Evolutionary conservation across 1,140 invertebrate genomes (phyloP).

Genomic region (Heliothis subflexa): DNA sequence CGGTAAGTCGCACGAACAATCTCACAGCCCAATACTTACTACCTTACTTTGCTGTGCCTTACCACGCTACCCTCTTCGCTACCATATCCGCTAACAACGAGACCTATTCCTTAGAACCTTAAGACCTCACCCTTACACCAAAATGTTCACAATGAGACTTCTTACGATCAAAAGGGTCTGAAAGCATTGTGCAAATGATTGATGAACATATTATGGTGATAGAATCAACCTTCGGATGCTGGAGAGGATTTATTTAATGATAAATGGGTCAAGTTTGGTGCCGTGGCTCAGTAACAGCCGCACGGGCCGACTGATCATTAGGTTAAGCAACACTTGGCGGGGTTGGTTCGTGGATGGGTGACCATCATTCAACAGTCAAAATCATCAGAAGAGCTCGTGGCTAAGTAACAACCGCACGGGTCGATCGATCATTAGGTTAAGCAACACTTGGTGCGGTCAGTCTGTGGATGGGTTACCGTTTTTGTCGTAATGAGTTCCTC

Average conservation of each 20-base stretch:
- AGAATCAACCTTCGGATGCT: not conserved
- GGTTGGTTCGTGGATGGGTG: no score
- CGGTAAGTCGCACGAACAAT: no score
- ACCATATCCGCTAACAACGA: not conserved
- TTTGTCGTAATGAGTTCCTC: no score
- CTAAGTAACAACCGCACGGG: not conserved
- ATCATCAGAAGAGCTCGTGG: no score
- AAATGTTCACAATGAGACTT: not conserved
- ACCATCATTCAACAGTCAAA: no score
- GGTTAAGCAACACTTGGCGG: no score
- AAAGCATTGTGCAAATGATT: conserved; percentile 8
- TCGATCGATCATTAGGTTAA: no score
- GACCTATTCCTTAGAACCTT: not conserved
- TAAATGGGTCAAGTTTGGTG: not conserved
- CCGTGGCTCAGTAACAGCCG: not conserved
- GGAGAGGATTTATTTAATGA: not conserved
- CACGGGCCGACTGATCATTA: not conserved
- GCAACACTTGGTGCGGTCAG: no score
- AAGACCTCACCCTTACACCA: not conserved
- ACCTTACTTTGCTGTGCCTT: not conserved
- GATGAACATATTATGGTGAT: not conserved
- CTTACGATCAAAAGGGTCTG: conserved; percentile 9
- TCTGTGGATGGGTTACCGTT: no score
- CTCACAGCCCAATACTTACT: no score
- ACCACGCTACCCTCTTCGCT: not conserved